Evolutionary conservation across 2,113 vertebrate species (phyloP).

Genomic region (Zosterops japonicus): DNA sequence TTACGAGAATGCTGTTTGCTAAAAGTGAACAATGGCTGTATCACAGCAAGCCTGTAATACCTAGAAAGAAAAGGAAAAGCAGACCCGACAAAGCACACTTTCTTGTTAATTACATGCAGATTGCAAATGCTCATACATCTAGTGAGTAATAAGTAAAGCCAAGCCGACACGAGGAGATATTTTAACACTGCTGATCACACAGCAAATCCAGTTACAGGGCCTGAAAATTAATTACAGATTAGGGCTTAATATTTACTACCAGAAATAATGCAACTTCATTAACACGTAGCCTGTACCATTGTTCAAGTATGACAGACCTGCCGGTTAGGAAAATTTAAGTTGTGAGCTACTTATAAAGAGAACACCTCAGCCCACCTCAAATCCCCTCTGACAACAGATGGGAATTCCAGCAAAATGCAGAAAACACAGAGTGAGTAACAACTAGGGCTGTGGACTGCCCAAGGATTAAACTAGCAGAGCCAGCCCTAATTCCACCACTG

Average conservation of each 20-base stretch:
- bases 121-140: background rate
- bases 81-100: background rate
- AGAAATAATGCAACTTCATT: background rate
- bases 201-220: background rate
- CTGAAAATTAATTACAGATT: background rate
- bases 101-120: background rate
- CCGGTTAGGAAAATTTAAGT: background rate
- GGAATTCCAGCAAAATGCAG: background rate
- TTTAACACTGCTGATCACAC: background rate
- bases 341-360: background rate
- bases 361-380: background rate
- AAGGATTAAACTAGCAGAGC: background rate
- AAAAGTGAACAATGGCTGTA: conserved; percentile 56
- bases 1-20: conserved; percentile 33
- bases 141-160: background rate
- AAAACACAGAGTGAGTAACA: background rate
- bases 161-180: background rate
- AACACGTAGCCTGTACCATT: background rate
- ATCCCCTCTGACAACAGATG: background rate
- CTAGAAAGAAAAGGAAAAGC: conserved; percentile 41
- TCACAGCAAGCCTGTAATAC: background rate
- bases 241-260: background rate
- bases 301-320: background rate
- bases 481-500: background rate
- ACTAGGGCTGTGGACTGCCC: too few relatives aligned